These are phyloP conservation scores for Terebella lapidaria DNA, from an alignment of 2,888 invertebrate genomes.

Conservation along the genomic window DNA sequence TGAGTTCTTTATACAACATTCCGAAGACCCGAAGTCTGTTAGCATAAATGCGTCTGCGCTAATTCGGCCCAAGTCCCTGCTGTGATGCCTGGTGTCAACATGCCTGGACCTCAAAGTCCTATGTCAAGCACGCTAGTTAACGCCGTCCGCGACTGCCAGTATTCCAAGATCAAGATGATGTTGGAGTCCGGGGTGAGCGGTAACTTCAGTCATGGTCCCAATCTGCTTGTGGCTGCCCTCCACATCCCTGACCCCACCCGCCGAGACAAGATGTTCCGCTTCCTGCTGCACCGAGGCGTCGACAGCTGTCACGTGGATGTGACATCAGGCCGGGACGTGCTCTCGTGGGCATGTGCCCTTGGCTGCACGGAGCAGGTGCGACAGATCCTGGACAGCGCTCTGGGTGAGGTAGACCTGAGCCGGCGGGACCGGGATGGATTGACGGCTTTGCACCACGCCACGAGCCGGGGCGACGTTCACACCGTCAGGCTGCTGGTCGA, in stretches of 20 bases:
- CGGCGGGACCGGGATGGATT: constrained; percentile 21
- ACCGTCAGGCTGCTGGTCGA: not conserved
- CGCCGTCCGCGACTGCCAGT: not conserved
- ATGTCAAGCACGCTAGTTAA: too few relatives aligned
- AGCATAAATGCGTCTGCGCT: too few relatives aligned
- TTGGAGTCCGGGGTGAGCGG: constrained; percentile 33
- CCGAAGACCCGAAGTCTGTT: too few relatives aligned
- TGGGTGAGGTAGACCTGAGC: not conserved
- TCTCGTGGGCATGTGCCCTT: not conserved
- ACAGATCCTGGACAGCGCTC: not conserved
- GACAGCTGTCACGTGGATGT: not conserved
- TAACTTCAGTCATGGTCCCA: constrained; percentile 35
- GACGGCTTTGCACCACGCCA: not conserved
- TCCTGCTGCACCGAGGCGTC: not conserved
- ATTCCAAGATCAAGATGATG: constrained; percentile 22
- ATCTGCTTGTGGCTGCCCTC: constrained; percentile 35
- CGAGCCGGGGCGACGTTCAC: not conserved
- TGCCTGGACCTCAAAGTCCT: too few relatives aligned
- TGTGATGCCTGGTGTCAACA: too few relatives aligned
- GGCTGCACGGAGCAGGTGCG: not conserved
- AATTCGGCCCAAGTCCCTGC: too few relatives aligned
- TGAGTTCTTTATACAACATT: too few relatives aligned
- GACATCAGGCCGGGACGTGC: not conserved
- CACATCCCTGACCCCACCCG: constrained; percentile 32
- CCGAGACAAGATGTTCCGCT: constrained; percentile 30